These are phyloP conservation scores for Perdita meconis DNA, from an alignment of 2,888 invertebrate species.

Conservation along the genomic window DNA sequence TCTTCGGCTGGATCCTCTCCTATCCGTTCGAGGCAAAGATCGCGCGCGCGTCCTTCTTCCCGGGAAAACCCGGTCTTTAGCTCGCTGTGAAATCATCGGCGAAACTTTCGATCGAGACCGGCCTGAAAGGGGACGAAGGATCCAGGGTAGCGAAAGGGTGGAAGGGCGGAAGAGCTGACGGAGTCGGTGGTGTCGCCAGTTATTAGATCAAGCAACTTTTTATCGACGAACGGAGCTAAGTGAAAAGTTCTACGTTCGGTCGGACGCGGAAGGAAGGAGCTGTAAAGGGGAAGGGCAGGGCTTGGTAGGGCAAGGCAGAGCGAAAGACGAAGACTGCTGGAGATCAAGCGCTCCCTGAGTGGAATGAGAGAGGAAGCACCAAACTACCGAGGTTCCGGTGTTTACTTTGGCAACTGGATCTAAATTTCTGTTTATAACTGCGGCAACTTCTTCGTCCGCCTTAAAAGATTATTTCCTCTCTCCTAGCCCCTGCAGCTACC, in stretches of 20 bases:
- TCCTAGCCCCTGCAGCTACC: conserved; percentile 21
- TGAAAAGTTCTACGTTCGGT: conserved; percentile 79
- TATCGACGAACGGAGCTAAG: conserved; percentile 78
- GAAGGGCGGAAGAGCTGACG: conserved; percentile 20
- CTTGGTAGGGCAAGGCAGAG: conserved; percentile 10
- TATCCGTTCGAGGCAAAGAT: neutral
- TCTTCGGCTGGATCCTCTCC: neutral
- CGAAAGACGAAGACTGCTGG: conserved; percentile 13
- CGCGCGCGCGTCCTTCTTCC: conserved; percentile 26
- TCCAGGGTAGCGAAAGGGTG: neutral
- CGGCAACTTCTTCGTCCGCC: conserved; percentile 76
- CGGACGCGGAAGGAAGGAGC: conserved; percentile 48
- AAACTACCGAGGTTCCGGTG: conserved; percentile 61
- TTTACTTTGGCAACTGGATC: conserved; percentile 81
- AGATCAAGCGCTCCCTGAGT: conserved; percentile 42
- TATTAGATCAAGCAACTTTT: conserved; percentile 81
- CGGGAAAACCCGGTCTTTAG: conserved; percentile 28
- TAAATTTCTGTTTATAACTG: conserved; percentile 82
- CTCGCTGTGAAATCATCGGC: conserved; percentile 54
- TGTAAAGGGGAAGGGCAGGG: conserved; percentile 19
- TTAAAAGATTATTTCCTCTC: conserved; percentile 77
- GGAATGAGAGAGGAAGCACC: conserved; percentile 51
- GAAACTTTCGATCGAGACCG: conserved; percentile 27
- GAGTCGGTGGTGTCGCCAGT: conserved; percentile 74
- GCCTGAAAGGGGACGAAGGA: neutral